These are phyloP conservation scores for Eupleurogrammus muticus DNA, from an alignment of 2,797 vertebrate species.

Conservation along the genomic window DNA sequence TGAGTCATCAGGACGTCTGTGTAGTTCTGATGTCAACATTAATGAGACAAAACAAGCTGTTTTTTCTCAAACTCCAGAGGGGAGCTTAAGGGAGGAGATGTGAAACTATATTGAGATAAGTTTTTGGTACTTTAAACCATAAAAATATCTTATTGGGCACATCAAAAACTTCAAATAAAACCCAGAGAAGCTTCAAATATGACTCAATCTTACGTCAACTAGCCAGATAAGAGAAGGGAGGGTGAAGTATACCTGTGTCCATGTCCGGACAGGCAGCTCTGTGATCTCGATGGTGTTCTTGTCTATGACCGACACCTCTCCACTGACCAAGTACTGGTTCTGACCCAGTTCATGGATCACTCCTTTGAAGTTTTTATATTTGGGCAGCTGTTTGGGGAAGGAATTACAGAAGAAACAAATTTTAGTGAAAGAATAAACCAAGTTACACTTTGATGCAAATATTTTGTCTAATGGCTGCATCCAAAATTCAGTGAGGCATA, in stretches of 20 bases:
- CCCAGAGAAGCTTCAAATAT: too few species aligned
- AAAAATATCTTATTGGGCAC: too few species aligned
- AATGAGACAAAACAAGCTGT: too few species aligned
- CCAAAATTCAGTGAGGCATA: not conserved
- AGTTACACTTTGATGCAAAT: not conserved
- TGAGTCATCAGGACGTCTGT: too few species aligned
- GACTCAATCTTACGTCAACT: not conserved
- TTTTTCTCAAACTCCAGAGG: too few species aligned
- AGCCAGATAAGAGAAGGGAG: not conserved
- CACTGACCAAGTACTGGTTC: constrained; percentile 97
- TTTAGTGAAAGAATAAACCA: not conserved
- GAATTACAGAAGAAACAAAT: not conserved
- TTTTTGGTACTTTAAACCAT: too few species aligned
- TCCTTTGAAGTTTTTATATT: constrained; percentile 98
- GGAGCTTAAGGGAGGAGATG: too few species aligned
- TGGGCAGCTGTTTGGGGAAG: constrained; percentile 88
- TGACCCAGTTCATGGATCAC: constrained; percentile 95
- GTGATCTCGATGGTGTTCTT: constrained; percentile 97
- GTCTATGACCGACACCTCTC: constrained; percentile 95
- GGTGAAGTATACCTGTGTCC: constrained; percentile 91
- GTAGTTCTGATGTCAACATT: too few species aligned
- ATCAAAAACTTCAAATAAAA: too few species aligned
- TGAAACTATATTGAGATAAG: too few species aligned
- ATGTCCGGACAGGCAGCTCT: constrained; percentile 98
- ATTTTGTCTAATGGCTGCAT: not conserved